phyloP scores from a whole-genome alignment of 92 coral and sea anemone species.

The Phenganax marumi region DNA sequence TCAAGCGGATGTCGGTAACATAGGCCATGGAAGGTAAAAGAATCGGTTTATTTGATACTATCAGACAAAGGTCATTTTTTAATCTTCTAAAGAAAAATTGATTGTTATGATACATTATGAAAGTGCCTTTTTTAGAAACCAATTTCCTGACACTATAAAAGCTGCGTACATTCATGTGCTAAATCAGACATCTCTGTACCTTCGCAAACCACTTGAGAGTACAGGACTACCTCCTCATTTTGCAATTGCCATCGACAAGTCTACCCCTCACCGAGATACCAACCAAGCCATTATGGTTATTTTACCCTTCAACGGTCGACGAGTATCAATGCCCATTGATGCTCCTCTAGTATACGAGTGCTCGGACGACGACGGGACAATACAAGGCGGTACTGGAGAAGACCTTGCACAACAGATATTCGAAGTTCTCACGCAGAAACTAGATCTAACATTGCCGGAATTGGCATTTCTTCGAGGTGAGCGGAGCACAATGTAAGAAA shows the following conservation, averaged over 20 bases:
- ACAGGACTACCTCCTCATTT: constrained; percentile 22
- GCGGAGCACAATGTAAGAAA: neutral
- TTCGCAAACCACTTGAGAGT: neutral
- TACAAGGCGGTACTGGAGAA: neutral
- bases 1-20: neutral
- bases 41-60: neutral
- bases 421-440: neutral
- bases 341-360: constrained; percentile 17
- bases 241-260: constrained; percentile 10
- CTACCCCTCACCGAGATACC: constrained; percentile 18
- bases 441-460: constrained; percentile 1
- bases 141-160: neutral
- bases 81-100: neutral
- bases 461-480: constrained; percentile 12
- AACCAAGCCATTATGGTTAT: constrained; percentile 6
- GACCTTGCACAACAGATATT: neutral
- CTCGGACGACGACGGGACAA: neutral
- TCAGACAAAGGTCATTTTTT: neutral
- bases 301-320: neutral
- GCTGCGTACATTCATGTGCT: constrained; percentile 18
- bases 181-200: neutral
- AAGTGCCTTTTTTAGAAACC: constrained; percentile 8
- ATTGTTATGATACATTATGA: neutral
- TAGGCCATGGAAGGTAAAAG: constrained; percentile 2
- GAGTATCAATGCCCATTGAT: constrained; percentile 10